Evolutionary conservation across 2,113 vertebrate genomes (phyloP).

Genomic region (Microcebus griseorufus): DNA sequence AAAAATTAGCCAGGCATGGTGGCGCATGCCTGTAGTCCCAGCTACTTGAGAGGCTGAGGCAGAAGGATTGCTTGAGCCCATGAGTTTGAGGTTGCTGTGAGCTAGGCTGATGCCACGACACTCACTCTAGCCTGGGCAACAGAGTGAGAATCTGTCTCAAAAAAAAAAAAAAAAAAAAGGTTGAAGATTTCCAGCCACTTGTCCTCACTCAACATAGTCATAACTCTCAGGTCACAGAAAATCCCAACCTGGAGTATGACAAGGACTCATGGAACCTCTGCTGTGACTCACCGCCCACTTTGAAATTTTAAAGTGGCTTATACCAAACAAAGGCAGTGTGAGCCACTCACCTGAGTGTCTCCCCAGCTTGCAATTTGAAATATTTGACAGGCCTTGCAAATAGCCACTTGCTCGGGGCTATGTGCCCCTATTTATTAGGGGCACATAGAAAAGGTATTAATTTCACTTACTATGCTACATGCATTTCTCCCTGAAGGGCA

Average conservation of each 20-base stretch:
- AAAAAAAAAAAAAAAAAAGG: background rate
- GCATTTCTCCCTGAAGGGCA: conserved; percentile 51
- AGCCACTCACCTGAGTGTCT: conserved; percentile 42
- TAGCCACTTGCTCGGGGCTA: conserved; percentile 35
- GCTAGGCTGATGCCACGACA: no score
- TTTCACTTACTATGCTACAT: conserved; percentile 51
- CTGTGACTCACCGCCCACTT: background rate
- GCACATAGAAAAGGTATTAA: conserved; percentile 52
- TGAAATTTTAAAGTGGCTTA: conserved; percentile 28
- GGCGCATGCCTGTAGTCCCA: no score
- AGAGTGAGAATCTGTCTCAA: no score
- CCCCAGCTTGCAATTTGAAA: conserved; percentile 29
- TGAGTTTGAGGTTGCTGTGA: no score
- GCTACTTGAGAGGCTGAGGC: no score
- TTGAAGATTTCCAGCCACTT: background rate
- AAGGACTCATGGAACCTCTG: background rate
- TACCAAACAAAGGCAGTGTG: conserved; percentile 39
- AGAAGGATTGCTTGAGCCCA: no score
- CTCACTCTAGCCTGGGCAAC: no score
- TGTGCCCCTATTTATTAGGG: conserved; percentile 56
- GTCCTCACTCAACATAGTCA: background rate
- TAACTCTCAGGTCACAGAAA: background rate
- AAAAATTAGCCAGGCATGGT: no score
- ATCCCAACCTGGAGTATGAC: background rate
- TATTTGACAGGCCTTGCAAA: conserved; percentile 60